Evolutionary conservation across 2,113 vertebrate species (phyloP), one percentile per base, ranked within the genome.

Genomic region (Uria aalge): DNA sequence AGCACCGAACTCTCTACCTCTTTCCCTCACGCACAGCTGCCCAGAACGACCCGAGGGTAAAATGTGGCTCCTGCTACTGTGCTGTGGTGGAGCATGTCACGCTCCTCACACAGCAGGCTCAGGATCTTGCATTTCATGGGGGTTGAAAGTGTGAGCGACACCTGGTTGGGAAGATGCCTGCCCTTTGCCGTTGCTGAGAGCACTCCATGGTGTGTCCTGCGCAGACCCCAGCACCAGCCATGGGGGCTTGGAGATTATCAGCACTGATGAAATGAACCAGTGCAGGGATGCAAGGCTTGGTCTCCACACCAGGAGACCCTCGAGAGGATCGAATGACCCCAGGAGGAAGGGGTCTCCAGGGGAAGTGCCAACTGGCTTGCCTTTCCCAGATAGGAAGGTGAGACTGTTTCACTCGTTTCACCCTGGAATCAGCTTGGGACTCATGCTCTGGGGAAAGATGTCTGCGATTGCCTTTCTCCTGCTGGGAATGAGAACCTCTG

Each of bases 221-320:
- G 52, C 26, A 22, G 62, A 34, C 11, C 40, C n/a, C 57, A 45
- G 80, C 32, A 60, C 75, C 27, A 69, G 67, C 47, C 12, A 5
- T 1, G 15, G 48, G 14, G 66, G 41, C 67, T 2, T 41, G 52
- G 62, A 56, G 74, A 48, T 5, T 14, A 47, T 14, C 55, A 12
- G 36, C 0, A 2, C 50, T 36, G 6, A 0, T 5, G 36, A 36
- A 15, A 34, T 2, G 43, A n/a, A 14, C n/a, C 11, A 62, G 10
- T 5, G 77, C 3, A 8, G 60, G 50, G 77, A 40, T 3, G 5
- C 16, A 14, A 16, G 50, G 59, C 57, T n/a, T 5, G 8, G 30
- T 24, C 55, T 92, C 40, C 36, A 38, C 63, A 45, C n/a, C 69
- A 45, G 14, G 7, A 6, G 22, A 50, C 16, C 34, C 68, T 27